Evolutionary conservation across 2,113 vertebrate species (phyloP).

Genomic region (Cebus imitator): DNA sequence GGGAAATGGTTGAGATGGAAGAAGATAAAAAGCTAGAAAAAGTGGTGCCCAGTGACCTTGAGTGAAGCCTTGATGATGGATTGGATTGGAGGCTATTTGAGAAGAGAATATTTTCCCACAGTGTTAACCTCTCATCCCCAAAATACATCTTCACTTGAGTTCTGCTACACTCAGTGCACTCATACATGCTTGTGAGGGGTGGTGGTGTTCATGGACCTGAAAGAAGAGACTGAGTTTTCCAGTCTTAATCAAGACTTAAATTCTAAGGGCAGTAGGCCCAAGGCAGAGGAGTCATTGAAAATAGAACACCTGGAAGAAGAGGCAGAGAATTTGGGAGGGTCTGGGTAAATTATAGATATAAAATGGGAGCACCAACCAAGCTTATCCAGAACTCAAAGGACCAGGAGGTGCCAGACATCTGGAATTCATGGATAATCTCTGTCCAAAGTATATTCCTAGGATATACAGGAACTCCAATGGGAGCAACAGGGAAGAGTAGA

Average conservation of each 20-base stretch:
- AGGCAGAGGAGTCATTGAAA: background rate
- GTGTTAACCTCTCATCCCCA: background rate
- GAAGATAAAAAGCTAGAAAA: background rate
- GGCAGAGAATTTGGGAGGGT: background rate
- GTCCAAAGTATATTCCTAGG: background rate
- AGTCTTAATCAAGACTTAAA: background rate
- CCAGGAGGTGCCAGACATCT: background rate
- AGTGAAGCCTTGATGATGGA: background rate
- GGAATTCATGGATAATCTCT: background rate
- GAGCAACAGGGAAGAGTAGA: background rate
- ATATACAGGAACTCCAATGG: background rate
- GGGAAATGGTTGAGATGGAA: background rate
- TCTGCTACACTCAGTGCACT: background rate
- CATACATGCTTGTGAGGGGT: background rate
- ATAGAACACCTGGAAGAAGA: background rate
- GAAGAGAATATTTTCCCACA: background rate
- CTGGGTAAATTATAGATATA: background rate
- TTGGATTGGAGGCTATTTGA: background rate
- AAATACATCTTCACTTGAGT: background rate
- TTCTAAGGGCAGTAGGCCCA: background rate
- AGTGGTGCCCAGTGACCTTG: background rate
- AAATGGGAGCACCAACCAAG: background rate
- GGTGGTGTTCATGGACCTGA: background rate
- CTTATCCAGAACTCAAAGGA: background rate
- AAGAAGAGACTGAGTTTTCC: background rate